Base-by-base conservation (phyloP, 2,888 invertebrate species). In the Apeira syringaria region DNA sequence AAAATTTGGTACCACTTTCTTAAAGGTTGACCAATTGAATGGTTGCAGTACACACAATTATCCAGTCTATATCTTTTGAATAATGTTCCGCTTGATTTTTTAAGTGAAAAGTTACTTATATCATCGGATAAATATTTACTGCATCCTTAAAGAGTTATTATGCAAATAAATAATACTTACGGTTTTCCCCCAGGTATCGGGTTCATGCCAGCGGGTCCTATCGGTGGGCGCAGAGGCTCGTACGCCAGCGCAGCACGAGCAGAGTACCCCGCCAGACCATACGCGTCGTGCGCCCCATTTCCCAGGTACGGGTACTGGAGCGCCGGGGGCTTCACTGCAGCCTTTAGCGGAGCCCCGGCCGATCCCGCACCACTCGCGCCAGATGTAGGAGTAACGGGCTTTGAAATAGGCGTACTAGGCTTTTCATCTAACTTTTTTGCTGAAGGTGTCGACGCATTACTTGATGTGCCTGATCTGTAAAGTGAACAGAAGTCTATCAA, bases 391-490 rank as follows among this genome's bases (percentile, higher is more conserved):
- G 97, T 97, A 48, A 96, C 95, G 3, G 97, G 94, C 87, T 97
- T 98, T 7, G 96, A 95, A 61, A 97, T 96, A 3, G 97, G 97
- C 15, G 98, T 97, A 51, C 95, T 94, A 5, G 97, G 96, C 80
- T 97, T 97, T 67, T 97, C 97, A 76, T 95, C 95, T 78, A 95
- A 87, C 78, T 96, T 96, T 79, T 96, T 96, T 53, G 95, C 95
- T 45, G 96, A 97, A 1, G 97, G 96, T 18, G 96, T 96, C 61
- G 96, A 96, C n/a, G 96, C 96, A 75, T 96, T 96, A 65, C 97
- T 97, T 47, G 96, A 97, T 22, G 96, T 96, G 30, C 97, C 97
- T 58, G 96, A 96, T 67, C 96, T 91, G 44, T 26, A 57, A 53
- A 30, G 42, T 32, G 29, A 5, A 30, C 9, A 54, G 41, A 31